Evolutionary conservation across 2,113 vertebrate species (phyloP).

Genomic region (Anas platyrhynchos): DNA sequence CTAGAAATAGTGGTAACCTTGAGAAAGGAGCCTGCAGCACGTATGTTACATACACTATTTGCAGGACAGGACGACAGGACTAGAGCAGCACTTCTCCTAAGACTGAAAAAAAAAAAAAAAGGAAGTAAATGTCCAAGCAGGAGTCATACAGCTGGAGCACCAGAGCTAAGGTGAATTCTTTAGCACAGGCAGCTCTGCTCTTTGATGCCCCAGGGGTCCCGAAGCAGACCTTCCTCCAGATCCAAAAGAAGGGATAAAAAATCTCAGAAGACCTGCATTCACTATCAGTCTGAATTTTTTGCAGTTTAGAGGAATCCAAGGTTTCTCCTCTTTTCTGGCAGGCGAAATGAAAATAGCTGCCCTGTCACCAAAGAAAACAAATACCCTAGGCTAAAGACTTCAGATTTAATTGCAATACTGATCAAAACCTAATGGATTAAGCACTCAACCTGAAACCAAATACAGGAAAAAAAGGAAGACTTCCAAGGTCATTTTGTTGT

Average conservation of each 20-base stretch:
- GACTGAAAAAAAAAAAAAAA: neutral
- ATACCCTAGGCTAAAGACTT: neutral
- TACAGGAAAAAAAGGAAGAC: neutral
- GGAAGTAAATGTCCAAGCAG: neutral
- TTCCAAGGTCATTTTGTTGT: slow-evolving; percentile 3
- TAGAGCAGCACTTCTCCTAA: neutral
- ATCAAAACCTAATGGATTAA: slow-evolving; percentile 26
- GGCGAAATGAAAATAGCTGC: neutral
- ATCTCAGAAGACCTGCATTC: neutral
- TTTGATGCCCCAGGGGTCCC: neutral
- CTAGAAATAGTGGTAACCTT: neutral
- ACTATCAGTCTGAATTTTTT: neutral
- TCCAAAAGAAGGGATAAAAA: neutral
- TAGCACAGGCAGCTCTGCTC: neutral
- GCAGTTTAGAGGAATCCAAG: neutral
- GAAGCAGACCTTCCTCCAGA: neutral
- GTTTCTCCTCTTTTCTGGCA: neutral
- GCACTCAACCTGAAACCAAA: slow-evolving; percentile 2
- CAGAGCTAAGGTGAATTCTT: neutral
- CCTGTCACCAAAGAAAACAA: neutral
- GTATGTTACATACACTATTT: neutral
- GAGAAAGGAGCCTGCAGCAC: neutral
- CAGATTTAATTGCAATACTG: slow-evolving; percentile 8
- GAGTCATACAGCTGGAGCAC: neutral
- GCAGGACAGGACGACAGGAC: neutral